Evolutionary conservation across 2,113 vertebrate species (phyloP).

Genomic region (Sceloporus undulatus): DNA sequence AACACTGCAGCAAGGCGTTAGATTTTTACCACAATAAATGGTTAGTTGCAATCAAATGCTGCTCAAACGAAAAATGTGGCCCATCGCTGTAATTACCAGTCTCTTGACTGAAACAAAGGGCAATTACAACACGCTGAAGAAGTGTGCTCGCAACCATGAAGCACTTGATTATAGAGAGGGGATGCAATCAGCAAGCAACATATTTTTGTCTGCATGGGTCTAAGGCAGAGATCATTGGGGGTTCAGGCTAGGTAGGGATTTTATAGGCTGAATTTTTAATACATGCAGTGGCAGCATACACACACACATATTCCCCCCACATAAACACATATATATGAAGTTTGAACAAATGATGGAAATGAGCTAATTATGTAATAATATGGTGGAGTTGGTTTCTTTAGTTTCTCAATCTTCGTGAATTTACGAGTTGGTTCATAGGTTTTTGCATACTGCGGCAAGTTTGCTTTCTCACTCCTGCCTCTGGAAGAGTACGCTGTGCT

Average conservation of each 20-base stretch:
- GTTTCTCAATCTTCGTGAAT: conserved; percentile 8
- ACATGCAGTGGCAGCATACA: not conserved
- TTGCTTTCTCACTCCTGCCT: not conserved
- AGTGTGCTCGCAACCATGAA: conserved; percentile 54
- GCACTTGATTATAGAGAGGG: conserved; percentile 61
- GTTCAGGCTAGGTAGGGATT: not conserved
- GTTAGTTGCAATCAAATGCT: conserved; percentile 77
- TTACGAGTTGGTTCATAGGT: not conserved
- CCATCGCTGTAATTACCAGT: conserved; percentile 76
- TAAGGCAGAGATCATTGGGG: rapidly evolving
- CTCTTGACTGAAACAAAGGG: conserved; percentile 77
- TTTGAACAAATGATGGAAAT: conserved; percentile 23
- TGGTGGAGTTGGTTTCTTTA: conserved; percentile 5
- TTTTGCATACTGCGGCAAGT: not conserved
- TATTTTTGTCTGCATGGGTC: conserved; percentile 5
- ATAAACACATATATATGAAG: not conserved
- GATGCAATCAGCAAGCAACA: conserved; percentile 57
- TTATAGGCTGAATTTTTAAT: not conserved
- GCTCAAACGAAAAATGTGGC: conserved; percentile 63
- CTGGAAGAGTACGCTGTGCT: conserved; percentile 6
- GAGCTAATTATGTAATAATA: conserved; percentile 21
- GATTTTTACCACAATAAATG: conserved; percentile 76
- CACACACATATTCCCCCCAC: not conserved
- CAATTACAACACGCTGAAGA: conserved; percentile 69
- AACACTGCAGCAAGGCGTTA: conserved; percentile 72